These are phyloP conservation scores for Ophion costatus DNA, from an alignment of 2,888 invertebrate species.

Conservation along the genomic window DNA sequence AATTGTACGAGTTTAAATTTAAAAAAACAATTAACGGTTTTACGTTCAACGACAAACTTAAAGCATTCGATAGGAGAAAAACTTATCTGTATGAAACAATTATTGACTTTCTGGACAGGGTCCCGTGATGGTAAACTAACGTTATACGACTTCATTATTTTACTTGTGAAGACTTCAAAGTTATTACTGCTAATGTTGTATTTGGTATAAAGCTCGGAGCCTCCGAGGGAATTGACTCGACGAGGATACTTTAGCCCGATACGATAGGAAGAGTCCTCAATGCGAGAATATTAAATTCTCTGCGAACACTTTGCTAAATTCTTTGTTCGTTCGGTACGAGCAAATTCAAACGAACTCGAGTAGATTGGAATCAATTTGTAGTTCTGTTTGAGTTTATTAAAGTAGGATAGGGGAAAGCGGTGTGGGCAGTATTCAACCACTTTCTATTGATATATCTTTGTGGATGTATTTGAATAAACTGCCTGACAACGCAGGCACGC, in stretches of 20 bases:
- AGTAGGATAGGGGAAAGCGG: too few species aligned
- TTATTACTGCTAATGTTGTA: neutral
- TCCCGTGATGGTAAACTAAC: neutral
- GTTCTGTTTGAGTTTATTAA: too few species aligned
- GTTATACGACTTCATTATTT: neutral
- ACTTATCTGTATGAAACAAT: neutral
- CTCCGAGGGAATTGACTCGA: neutral
- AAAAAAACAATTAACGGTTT: neutral
- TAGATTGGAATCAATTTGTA: neutral
- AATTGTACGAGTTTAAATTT: neutral
- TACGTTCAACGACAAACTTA: neutral
- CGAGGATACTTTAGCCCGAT: neutral
- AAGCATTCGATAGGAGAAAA: neutral
- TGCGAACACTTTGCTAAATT: neutral
- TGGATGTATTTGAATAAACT: neutral
- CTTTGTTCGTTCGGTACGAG: neutral
- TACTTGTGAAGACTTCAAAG: slow-evolving; percentile 2
- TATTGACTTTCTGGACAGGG: neutral
- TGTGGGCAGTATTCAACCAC: too few species aligned
- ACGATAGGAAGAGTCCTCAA: neutral
- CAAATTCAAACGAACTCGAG: neutral
- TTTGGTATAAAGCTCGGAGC: neutral
- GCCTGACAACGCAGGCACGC: neutral
- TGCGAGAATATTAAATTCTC: neutral
- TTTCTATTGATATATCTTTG: neutral